Evolutionary conservation across 1,140 invertebrate genomes (phyloP).

Genomic region (Atopsyche davidsoni): DNA sequence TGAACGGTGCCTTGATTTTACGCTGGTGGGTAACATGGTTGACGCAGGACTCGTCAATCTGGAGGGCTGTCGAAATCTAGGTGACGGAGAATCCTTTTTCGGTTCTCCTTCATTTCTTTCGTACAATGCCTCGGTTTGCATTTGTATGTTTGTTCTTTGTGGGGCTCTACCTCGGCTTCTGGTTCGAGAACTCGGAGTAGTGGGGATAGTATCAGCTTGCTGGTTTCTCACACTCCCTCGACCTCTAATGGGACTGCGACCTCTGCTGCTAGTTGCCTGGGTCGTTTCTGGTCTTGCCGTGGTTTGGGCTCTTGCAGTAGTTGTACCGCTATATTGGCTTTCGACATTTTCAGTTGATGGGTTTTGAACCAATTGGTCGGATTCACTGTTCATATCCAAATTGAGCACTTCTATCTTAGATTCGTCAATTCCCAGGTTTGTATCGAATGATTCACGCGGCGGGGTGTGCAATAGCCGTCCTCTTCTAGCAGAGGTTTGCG

Average conservation of each 20-base stretch:
- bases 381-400: conserved; percentile 27
- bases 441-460: neutral
- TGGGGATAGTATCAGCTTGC: conserved; percentile 1
- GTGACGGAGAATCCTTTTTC: neutral
- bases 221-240: neutral
- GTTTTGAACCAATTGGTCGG: too few species aligned
- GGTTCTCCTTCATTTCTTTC: neutral
- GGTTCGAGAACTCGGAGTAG: neutral
- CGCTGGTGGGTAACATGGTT: neutral
- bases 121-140: neutral
- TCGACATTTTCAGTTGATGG: too few species aligned
- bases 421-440: conserved; percentile 11
- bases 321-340: too few species aligned
- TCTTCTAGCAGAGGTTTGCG: neutral
- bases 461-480: conserved; percentile 1
- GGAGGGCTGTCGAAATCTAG: neutral
- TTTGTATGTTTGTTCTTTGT: neutral
- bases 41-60: conserved; percentile 3
- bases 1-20: neutral
- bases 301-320: too few species aligned
- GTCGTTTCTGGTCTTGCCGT: neutral
- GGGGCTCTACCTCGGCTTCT: neutral
- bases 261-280: conserved; percentile 6
- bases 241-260: conserved; percentile 4
- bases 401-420: conserved; percentile 29